These are phyloP conservation scores for Scaptomyza hsui DNA, from an alignment of 1,140 invertebrate genomes.

Conservation along the genomic window DNA sequence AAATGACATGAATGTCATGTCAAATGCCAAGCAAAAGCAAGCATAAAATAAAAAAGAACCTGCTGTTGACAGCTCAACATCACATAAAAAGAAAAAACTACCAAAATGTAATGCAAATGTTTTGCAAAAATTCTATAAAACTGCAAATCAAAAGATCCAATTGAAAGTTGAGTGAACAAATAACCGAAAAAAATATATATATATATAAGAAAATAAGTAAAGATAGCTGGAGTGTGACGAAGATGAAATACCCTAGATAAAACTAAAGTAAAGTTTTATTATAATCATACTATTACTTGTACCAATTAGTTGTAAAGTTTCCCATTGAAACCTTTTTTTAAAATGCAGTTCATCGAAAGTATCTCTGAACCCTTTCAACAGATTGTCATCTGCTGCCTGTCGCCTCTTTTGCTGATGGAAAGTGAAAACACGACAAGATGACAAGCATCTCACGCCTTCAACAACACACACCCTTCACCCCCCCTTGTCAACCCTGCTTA, in stretches of 20 bases:
- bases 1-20: constrained; percentile 75
- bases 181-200: not conserved
- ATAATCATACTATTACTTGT: too few relatives aligned
- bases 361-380: not conserved
- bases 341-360: too few relatives aligned
- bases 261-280: too few relatives aligned
- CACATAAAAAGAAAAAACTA: constrained; percentile 26
- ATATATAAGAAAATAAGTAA: not conserved
- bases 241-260: not conserved
- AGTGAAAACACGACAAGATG: constrained; percentile 22
- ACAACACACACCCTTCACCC: not conserved
- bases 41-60: constrained; percentile 4
- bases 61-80: constrained; percentile 51
- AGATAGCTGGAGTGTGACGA: not conserved
- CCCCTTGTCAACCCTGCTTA: not conserved
- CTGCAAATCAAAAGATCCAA: constrained; percentile 10
- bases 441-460: constrained; percentile 63
- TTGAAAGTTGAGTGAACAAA: not conserved
- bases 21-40: constrained; percentile 52
- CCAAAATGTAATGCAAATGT: constrained; percentile 16
- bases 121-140: constrained; percentile 7
- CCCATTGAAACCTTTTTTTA: not conserved
- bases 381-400: constrained; percentile 4
- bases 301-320: too few relatives aligned
- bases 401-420: not conserved